Evolutionary conservation across 1,140 invertebrate genomes (phyloP).

Genomic region (Hydropsyche tenuis): DNA sequence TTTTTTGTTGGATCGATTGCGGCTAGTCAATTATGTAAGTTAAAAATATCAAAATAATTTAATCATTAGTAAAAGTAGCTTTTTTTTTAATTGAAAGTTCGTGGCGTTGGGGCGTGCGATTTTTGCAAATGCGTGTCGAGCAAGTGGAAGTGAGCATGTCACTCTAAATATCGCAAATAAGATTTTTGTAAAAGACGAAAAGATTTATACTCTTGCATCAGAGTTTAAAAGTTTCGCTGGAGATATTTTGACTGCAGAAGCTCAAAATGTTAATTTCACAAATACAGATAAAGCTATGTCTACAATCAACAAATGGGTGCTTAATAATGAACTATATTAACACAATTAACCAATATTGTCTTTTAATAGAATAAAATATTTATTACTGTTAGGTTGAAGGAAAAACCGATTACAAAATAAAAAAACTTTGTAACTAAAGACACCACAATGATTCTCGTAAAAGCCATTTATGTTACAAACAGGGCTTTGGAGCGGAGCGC

Average conservation of each 20-base stretch:
- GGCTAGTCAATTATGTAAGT: no score
- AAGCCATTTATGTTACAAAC: no score
- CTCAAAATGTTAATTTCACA: constrained; percentile 38
- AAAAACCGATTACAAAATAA: constrained; percentile 46
- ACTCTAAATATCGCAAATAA: constrained; percentile 43
- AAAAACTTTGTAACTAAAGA: constrained; percentile 56
- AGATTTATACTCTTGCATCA: constrained; percentile 12
- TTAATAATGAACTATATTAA: neutral
- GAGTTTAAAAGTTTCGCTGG: constrained; percentile 37
- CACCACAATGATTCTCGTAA: constrained; percentile 71
- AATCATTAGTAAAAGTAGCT: no score
- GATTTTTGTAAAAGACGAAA: constrained; percentile 44
- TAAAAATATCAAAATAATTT: no score
- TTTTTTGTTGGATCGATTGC: no score
- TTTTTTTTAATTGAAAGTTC: no score
- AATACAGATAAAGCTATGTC: constrained; percentile 6
- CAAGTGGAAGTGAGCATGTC: no score
- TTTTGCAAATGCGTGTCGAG: no score
- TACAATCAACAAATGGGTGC: constrained; percentile 44
- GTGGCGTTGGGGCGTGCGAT: no score
- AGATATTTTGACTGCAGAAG: constrained; percentile 40
- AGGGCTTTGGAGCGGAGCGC: no score
- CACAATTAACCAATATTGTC: neutral
- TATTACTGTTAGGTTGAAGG: constrained; percentile 38
- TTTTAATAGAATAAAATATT: neutral